phyloP scores from a whole-genome alignment of 2,113 vertebrate species.

The Phrynosoma blainvillii region DNA sequence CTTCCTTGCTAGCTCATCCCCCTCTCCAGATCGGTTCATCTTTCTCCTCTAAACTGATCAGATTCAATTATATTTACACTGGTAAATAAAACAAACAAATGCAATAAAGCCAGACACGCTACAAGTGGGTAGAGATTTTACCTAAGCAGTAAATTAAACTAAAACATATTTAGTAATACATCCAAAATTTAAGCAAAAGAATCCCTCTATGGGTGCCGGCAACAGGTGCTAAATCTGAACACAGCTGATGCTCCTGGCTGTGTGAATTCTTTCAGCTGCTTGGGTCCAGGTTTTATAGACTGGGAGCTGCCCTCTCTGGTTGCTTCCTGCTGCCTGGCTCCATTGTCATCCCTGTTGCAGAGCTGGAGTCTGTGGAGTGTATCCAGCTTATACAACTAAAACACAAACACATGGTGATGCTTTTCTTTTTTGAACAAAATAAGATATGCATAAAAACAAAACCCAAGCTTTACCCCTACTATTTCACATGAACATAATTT shows the following conservation, averaged over 20 bases:
- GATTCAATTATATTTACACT: neutral
- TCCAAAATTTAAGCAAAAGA: fast-evolving
- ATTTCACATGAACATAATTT: neutral
- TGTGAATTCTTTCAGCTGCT: neutral
- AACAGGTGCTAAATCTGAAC: neutral
- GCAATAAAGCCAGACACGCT: neutral
- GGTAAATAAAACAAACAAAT: neutral
- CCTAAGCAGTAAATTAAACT: fast-evolving
- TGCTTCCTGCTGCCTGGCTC: conserved; percentile 16
- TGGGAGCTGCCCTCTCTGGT: conserved; percentile 4
- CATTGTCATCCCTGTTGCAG: conserved; percentile 1
- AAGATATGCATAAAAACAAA: neutral
- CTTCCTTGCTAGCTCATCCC: neutral
- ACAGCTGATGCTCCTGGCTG: conserved; percentile 6
- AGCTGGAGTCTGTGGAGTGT: neutral
- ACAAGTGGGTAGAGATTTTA: neutral
- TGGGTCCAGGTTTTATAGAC: conserved; percentile 47
- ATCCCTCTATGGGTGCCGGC: fast-evolving
- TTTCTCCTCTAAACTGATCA: neutral
- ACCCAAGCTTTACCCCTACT: neutral
- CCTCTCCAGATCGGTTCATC: neutral
- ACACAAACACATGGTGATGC: neutral
- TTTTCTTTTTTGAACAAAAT: neutral
- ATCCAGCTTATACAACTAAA: neutral
- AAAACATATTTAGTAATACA: neutral